Base-by-base conservation (phyloP, 1,140 invertebrate genomes). In the Drosophila leontia region DNA sequence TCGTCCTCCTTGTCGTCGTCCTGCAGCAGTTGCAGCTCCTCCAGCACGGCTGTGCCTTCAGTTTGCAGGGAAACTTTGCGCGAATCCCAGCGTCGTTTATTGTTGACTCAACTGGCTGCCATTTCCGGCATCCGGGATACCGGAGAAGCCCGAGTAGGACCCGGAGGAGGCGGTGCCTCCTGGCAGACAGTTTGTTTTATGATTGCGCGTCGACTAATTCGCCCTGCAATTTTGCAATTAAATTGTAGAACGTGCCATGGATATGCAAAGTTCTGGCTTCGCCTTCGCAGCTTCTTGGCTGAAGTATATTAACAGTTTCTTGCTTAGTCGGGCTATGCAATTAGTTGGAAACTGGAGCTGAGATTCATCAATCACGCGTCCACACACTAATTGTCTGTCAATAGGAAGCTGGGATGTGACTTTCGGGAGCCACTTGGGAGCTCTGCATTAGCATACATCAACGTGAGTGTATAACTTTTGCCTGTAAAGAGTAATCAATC, bases 121-220 rank as follows among this genome's bases (percentile, higher is more conserved):
- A 72, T 78, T 88, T 87, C 77, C 84, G 77, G 72, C 68, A 65
- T 75, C 78, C 68, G 72, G 76, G 29, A 39, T 67, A 63, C 74
- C 63, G 56, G 59, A 39, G 61, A 35, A 69, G 32, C 29, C 29
- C n/a, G 42, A n/a, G 37, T 19, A n/a, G 44, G 29, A 35, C 17
- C 8, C 29, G 9, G 17, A 23, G 42, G 15, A 74, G 59, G 50
- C 23, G 42, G 9, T 41, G 42, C 47, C 26, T 15, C 39, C 70
- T 34, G 41, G 61, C 61, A 82, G 78, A 79, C 78, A 80, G 84
- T 88, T 83, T 88, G 80, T 83, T 88, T 88, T 82, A 86, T 75
- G 75, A 79, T 75, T 77, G 64, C 77, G 50, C 63, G 61, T 62
- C 48, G 55, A 39, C 61, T 75, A 80, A 80, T 80, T 80, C 61